Base-by-base conservation (phyloP, 1,140 invertebrate species). In the Plutomurus gul region DNA sequence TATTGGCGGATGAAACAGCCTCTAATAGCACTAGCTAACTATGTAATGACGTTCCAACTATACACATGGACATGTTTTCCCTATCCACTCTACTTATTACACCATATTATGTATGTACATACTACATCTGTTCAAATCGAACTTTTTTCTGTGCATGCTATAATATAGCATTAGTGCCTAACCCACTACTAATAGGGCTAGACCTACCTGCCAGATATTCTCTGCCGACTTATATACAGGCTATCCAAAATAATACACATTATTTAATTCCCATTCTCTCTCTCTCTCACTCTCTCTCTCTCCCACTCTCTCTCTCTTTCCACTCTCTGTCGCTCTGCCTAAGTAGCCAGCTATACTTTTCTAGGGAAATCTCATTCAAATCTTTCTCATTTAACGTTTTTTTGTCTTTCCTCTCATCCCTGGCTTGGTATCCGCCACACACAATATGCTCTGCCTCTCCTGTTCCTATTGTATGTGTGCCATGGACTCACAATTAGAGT, bases 1-100 rank as follows among this genome's bases (percentile, higher is more conserved):
- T 65, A 65, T 65, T 65, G 56, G 30, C 25, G 25, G 56, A 65
- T 65, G 56, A 65, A 65, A 65, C 56, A 65, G 56, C 27, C 56
- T 36, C 56, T 65, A 65, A 65, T 27, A 65, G 56, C 56, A 65
- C 30, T 65, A 65, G 27, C 27, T 65, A 65, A 65, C 25, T 65
- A 65, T 30, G 56, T n/a, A n/a, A 65, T 27, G 27, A 11, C 20
- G 20, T 22, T 51, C 47, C 47, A 37, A 33, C 36, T 60, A 76
- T 13, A 70, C 8, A 8, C 27, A 70, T 25, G 25, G 27, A 25
- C 43, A 40, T 77, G 36, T 77, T 39, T 43, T 70, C 43, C 75
- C 40, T 70, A 37, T 47, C 33, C 49, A 75, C 25, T 22, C 27
- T 47, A 36, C 73, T 47, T 36, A 47, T 49, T 46, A 46, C 43